Evolutionary conservation across 2,113 vertebrate species (phyloP), one percentile per base, ranked within the genome.

Genomic region (Mesoclemmys tuberculata): DNA sequence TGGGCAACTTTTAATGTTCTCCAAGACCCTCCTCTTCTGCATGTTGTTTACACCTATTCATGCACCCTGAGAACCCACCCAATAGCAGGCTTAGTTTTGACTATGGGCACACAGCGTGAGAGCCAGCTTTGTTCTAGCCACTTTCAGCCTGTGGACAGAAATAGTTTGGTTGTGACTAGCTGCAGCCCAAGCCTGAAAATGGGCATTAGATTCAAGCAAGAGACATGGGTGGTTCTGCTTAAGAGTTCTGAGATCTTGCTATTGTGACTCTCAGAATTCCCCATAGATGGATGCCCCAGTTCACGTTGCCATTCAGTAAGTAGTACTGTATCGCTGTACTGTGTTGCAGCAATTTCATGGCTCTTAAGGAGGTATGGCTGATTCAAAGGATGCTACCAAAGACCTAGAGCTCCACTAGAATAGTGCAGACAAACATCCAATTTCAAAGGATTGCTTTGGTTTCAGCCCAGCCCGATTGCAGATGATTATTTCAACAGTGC

Each of bases 331-430:
- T 16, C 68, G 2, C 38, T 0, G 9, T 2, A n/a, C 80, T 8
- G 4, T 5, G 86, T 68, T 2, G 1, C 2, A 77, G 93, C 82
- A 85, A 95, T 95, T 96, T 96, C 94, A 94, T 12, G 90, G 88
- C 80, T 93, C 94, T 97, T 92, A 94, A 58, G 71, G 46, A 85
- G 90, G 94, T 64, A n/a, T 18, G 64, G 44, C 29, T 71, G 51
- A 56, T 35, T 49, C 82, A 92, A 92, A 92, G 52, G 71, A n/a
- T 8, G 90, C 64, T 96, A 91, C 91, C 93, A 97, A 93, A 89
- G 88, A 64, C 35, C 86, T 61, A 27, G 8, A 92, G 90, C 80
- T 84, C 56, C 90, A 86, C 81, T 44, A 77, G 64, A 88, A 19
- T 56, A 79, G 71, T 0, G 35, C 48, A 85, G 55, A 54, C n/a